Conservation (phyloP, 2,797 vertebrate species). For the Emys orbicularis region DNA sequence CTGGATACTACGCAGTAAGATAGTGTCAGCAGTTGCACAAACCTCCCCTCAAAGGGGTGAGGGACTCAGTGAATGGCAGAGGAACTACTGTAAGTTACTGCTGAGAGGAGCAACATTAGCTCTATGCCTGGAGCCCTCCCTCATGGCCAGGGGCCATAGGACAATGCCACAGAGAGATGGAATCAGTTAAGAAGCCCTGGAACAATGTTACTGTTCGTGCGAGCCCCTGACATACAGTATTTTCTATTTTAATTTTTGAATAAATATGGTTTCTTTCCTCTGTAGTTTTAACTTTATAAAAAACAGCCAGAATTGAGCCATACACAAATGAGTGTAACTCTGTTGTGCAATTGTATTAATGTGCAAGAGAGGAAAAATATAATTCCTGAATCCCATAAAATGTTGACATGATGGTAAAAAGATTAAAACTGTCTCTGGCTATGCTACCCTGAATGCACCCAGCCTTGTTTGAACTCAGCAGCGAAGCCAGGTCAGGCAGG, state of each 20-base stretch:
- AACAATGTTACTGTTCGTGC: neutral
- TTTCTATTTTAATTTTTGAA: neutral
- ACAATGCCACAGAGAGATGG: neutral
- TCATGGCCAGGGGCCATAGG: neutral
- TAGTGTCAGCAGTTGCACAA: neutral
- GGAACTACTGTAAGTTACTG: rapidly evolving
- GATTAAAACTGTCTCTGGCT: neutral
- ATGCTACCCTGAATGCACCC: neutral
- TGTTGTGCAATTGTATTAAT: neutral
- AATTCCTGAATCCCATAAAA: neutral
- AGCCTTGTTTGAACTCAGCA: neutral
- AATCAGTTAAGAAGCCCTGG: neutral
- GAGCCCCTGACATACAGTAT: neutral
- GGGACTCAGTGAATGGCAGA: neutral
- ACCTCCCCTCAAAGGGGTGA: neutral
- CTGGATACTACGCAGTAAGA: neutral
- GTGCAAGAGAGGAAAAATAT: neutral
- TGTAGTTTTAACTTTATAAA: neutral
- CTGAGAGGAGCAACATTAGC: neutral
- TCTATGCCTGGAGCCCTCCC: neutral
- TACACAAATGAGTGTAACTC: neutral
- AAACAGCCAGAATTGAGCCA: rapidly evolving
- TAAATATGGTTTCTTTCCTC: neutral
- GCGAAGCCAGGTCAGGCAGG: neutral
- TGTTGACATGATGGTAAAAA: neutral